Base-by-base conservation (phyloP, 2,888 invertebrate genomes). In the Apodemia mormo region DNA sequence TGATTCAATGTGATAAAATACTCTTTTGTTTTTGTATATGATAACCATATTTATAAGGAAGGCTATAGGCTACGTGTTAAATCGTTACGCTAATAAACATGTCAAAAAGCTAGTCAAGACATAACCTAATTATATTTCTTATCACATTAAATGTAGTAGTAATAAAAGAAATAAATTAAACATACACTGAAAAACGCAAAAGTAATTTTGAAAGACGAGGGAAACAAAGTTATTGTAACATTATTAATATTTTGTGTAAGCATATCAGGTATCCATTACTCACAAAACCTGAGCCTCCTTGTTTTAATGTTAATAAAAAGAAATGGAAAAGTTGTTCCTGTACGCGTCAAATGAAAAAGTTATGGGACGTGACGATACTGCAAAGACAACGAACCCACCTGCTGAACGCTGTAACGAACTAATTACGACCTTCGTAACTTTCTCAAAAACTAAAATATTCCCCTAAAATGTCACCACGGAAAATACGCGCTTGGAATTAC, bases 271-370 rank as follows among this genome's bases (percentile, higher is more conserved):
- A 88, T 88, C 87, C 83, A 83, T 86, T 87, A 82, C 88, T 86
- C 86, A 85, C 87, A 89, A 87, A 87, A 86, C 88, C 89, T 84
- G 86, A 90, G 90, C 88, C 89, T 91, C 91, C 91, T 88, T 88
- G 87, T 91, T 88, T 88, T 88, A 88, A 87, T 90, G 89, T 92
- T 92, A 92, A 92, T 92, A 92, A 92, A 91, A 92, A 90, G 89
- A 89, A 92, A 92, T 91, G 90, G 88, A 85, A 91, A 93, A 92
- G 92, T 91, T 90, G 80, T 81, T 82, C 83, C 85, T 81, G 85
- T 87, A 85, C 89, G 88, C 90, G 89, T 92, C 92, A 92, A 92
- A 92, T 91, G 92, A 92, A 92, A 92, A 93, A 93, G 92, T 93
- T 92, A 90, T 89, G 84, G 87, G 79, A 88, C 92, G 92, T 93